Evolutionary conservation across 2,888 invertebrate genomes (phyloP), one percentile per base, ranked within the genome.

Genomic region (Andrena minutula): DNA sequence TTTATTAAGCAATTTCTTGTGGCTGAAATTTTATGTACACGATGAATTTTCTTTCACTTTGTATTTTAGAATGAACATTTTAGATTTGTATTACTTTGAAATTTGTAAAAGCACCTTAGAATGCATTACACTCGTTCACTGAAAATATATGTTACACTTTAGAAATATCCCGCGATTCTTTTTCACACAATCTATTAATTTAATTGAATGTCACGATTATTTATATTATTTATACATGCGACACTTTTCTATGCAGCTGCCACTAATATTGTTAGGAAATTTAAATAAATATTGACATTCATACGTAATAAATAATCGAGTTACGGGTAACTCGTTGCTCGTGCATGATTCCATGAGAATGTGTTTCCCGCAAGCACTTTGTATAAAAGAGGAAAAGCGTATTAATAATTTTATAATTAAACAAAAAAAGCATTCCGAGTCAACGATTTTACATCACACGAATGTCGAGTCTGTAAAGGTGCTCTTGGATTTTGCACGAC

Each of bases 161-260:
- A 65, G 35, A 77, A 68, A 12, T 66, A 70, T 69, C 77, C 63
- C 76, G 65, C 79, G 61, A 82, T 73, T 68, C 66, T 68, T 77
- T 12, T 73, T 60, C 28, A 35, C 58, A 70, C 74, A 58, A 68
- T 76, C 77, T 49, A 71, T 41, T 72, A 58, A 76, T 56, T 71
- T 58, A 28, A 28, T 81, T 77, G 26, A 41, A 60, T 35, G 56
- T 81, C 73, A 53, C 77, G 58, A 63, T 76, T 79, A 28, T 68
- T 68, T 68, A 32, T 51, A 58, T 68, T 79, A 66, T 68, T 58
- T 77, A 51, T 83, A 81, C 63, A 81, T 81, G 74, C 77, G 75
- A 81, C 79, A 64, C 64, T 70, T 75, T 78, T 82, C 61, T 86
- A 82, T 86, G 86, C 77, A 86, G 82, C 86, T 86, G 84, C 86